These are phyloP conservation scores for Sarotherodon lohbergeri DNA, from an alignment of 2,113 vertebrate genomes.

Conservation along the genomic window DNA sequence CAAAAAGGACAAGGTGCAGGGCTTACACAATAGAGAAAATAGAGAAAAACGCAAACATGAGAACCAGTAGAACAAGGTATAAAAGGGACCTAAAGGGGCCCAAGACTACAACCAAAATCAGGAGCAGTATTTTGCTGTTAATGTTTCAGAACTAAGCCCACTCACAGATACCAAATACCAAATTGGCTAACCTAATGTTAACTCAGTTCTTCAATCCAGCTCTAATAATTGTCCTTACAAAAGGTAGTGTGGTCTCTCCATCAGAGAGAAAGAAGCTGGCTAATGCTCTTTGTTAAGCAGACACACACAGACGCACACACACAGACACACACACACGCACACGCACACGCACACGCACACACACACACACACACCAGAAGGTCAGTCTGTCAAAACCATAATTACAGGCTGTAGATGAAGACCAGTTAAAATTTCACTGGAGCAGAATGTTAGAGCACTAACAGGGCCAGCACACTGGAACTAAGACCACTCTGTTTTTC, in stretches of 20 bases:
- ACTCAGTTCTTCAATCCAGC: neutral
- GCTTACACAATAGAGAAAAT: neutral
- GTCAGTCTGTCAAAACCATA: constrained; percentile 31
- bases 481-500: neutral
- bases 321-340: neutral
- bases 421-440: constrained; percentile 15
- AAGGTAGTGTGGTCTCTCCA: neutral
- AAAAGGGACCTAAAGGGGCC: neutral
- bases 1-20: neutral
- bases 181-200: neutral
- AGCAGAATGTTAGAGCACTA: neutral
- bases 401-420: constrained; percentile 43
- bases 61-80: neutral
- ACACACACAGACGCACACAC: neutral
- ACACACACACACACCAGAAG: neutral
- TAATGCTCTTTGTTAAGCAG: constrained; percentile 32
- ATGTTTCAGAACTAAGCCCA: neutral
- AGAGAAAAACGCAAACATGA: neutral
- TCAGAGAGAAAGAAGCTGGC: constrained; percentile 36
- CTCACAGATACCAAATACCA: neutral
- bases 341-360: too few relatives aligned
- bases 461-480: neutral
- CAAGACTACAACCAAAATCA: neutral
- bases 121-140: neutral
- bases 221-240: neutral